Percentiles rank a stretch among this genome's conserved stretches.
Evolutionary conservation across 2,113 vertebrate species (phyloP).

Genomic region (Pluvianellus socialis): DNA sequence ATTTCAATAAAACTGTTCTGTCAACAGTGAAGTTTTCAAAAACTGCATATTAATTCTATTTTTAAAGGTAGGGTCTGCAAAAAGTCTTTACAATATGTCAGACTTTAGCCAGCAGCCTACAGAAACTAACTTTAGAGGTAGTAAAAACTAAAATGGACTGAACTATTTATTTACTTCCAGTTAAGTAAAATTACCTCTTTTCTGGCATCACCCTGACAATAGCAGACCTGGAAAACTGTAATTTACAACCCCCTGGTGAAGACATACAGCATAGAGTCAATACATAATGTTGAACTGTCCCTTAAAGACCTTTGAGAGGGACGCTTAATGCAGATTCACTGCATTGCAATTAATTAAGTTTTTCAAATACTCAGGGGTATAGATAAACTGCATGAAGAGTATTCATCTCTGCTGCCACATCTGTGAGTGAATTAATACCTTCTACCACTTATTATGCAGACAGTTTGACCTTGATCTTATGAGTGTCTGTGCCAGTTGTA

Average conservation of each 20-base stretch:
- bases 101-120: background rate
- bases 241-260: background rate
- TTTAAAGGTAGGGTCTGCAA: background rate
- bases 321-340: background rate
- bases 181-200: background rate
- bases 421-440: background rate
- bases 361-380: background rate
- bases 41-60: background rate
- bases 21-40: background rate
- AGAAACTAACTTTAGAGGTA: background rate
- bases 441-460: conserved; percentile 7
- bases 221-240: background rate
- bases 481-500: background rate
- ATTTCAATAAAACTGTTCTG: background rate
- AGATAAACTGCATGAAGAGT: background rate
- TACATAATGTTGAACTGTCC: background rate
- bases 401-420: background rate
- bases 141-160: background rate
- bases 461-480: conserved; percentile 51
- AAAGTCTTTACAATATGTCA: background rate
- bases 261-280: background rate
- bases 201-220: background rate
- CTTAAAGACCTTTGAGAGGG: background rate
- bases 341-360: background rate
- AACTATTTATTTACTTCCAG: background rate